Evolutionary conservation across 2,797 vertebrate species (phyloP).

Genomic region (Delichon dasypus): DNA sequence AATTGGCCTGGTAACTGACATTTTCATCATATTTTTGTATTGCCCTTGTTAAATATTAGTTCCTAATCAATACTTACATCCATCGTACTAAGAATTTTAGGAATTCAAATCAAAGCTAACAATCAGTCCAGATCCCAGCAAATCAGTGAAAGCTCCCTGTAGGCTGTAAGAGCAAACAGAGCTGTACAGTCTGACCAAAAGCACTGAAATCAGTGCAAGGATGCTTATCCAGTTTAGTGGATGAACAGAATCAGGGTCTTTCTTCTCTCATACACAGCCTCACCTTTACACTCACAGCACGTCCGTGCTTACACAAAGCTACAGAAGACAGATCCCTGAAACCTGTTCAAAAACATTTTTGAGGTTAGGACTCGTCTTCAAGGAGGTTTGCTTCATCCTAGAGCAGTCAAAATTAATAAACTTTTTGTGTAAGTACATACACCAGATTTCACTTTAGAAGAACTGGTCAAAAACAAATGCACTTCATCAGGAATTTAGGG

Average conservation of each 20-base stretch:
- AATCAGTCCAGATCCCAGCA: background rate
- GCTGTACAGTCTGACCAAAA: background rate
- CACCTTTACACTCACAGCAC: background rate
- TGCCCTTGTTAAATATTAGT: background rate
- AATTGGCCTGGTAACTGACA: background rate
- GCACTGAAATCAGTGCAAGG: background rate
- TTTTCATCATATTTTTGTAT: background rate
- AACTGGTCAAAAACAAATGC: constrained; percentile 19
- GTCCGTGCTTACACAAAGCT: background rate
- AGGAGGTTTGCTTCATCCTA: constrained; percentile 29
- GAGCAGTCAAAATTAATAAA: constrained; percentile 37
- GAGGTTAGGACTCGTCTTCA: constrained; percentile 32
- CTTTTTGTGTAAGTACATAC: constrained; percentile 15
- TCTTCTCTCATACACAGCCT: background rate
- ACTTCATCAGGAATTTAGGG: background rate
- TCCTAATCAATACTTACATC: background rate
- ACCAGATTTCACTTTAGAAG: constrained; percentile 23
- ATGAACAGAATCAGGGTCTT: background rate
- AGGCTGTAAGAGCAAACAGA: background rate
- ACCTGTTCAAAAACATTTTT: constrained; percentile 29
- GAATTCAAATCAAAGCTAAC: background rate
- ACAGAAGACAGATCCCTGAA: constrained; percentile 17
- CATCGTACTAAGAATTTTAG: background rate
- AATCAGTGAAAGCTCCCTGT: background rate
- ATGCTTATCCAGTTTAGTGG: background rate